phyloP scores from a whole-genome alignment of 2,888 invertebrate genomes.

The Anticlea derivata region DNA sequence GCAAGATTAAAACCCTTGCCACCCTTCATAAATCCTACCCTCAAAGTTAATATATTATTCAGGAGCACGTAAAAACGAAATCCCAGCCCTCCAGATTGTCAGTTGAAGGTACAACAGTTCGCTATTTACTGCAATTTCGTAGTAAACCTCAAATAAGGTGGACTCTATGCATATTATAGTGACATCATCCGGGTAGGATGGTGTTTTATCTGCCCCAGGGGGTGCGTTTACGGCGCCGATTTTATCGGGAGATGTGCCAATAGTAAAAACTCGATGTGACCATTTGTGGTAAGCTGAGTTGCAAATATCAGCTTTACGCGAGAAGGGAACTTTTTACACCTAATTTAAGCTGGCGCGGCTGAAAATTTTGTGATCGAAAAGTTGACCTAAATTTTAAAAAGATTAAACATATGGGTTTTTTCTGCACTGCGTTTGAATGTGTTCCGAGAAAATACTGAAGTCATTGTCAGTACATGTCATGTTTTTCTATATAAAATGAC shows the following conservation, averaged over 20 bases:
- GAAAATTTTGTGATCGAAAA: too few species aligned
- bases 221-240: constrained; percentile 64
- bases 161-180: constrained; percentile 80
- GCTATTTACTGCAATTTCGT: constrained; percentile 46
- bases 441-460: too few species aligned
- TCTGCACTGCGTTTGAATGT: too few species aligned
- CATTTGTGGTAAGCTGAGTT: constrained; percentile 42
- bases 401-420: too few species aligned
- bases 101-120: constrained; percentile 34
- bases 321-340: background rate
- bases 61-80: constrained; percentile 72
- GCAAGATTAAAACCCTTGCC: constrained; percentile 77
- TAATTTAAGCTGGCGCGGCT: too few species aligned
- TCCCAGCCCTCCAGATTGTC: constrained; percentile 62
- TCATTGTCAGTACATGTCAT: too few species aligned
- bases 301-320: constrained; percentile 25
- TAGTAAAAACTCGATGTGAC: constrained; percentile 67
- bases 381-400: too few species aligned
- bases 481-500: too few species aligned
- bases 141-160: constrained; percentile 75
- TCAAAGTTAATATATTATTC: constrained; percentile 75
- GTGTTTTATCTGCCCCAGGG: constrained; percentile 70
- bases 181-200: constrained; percentile 72
- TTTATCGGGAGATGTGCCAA: constrained; percentile 73
- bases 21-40: constrained; percentile 80